Evolutionary conservation across 2,888 invertebrate genomes (phyloP).

Genomic region (Leptopilina drosophilae): DNA sequence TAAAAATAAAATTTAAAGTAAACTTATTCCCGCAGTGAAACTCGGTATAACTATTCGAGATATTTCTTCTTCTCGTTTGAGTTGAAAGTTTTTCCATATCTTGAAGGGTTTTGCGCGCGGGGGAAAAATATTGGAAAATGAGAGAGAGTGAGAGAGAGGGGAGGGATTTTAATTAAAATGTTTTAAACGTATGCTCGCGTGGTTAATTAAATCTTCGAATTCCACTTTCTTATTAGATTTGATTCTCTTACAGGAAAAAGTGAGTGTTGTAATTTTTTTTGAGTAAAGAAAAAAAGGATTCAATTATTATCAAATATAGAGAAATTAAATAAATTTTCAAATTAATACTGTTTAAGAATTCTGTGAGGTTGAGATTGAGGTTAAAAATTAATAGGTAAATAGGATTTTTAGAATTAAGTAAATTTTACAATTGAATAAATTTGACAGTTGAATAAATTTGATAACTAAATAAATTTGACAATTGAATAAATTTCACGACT

Average conservation of each 20-base stretch:
- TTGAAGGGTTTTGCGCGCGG: background rate
- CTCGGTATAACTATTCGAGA: background rate
- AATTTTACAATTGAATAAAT: too few relatives aligned
- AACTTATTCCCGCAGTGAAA: background rate
- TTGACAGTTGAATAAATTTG: too few relatives aligned
- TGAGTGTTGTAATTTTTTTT: background rate
- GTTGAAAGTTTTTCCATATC: background rate
- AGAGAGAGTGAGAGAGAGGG: background rate
- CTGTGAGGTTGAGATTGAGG: too few relatives aligned
- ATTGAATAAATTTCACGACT: too few relatives aligned
- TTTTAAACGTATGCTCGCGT: background rate
- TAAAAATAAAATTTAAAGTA: constrained; percentile 5
- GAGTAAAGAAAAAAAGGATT: too few relatives aligned
- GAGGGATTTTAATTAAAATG: constrained; percentile 11
- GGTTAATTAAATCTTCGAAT: constrained; percentile 11
- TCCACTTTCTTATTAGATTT: background rate
- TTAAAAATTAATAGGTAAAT: too few relatives aligned
- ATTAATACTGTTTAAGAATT: too few relatives aligned
- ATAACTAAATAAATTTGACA: too few relatives aligned
- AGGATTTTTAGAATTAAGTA: too few relatives aligned
- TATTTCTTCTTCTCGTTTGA: constrained; percentile 6
- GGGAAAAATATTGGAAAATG: constrained; percentile 1
- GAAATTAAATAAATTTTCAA: too few relatives aligned
- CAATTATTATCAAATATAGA: too few relatives aligned
- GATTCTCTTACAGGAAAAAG: background rate